phyloP scores from a whole-genome alignment of 2,113 vertebrate genomes.

The Sclerurus mexicanus region DNA sequence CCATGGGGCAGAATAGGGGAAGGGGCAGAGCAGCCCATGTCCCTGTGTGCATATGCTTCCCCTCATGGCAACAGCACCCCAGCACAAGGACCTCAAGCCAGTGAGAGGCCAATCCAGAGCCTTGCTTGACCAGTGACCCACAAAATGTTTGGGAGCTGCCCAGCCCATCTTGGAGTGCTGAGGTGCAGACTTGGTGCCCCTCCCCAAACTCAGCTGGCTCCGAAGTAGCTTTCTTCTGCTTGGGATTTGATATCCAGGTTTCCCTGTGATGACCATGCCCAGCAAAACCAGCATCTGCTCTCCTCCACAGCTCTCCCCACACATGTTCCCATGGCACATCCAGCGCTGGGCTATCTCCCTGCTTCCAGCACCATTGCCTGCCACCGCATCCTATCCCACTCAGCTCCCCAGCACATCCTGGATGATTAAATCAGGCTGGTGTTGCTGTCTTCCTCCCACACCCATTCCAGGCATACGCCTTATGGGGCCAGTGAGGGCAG shows the following conservation, averaged over 20 bases:
- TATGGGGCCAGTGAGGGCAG: neutral
- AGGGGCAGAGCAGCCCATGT: neutral
- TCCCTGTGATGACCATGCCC: neutral
- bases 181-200: neutral
- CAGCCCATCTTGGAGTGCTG: neutral
- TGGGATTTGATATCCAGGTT: neutral
- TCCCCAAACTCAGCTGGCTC: neutral
- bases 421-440: conserved; percentile 40
- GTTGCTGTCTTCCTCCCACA: conserved; percentile 49
- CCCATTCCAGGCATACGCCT: conserved; percentile 34
- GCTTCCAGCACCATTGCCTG: neutral
- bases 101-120: neutral
- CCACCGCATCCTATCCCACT: neutral
- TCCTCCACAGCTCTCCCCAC: neutral
- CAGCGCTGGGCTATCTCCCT: neutral
- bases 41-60: neutral
- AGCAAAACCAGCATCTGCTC: neutral
- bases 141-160: neutral
- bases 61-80: neutral
- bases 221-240: neutral
- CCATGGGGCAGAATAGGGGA: neutral
- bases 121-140: neutral
- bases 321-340: neutral
- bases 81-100: neutral
- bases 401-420: conserved; percentile 30